Percentiles rank a stretch among this genome's conserved stretches.
phyloP scores from a whole-genome alignment of 2,888 invertebrate genomes.

The Congeria kusceri region DNA sequence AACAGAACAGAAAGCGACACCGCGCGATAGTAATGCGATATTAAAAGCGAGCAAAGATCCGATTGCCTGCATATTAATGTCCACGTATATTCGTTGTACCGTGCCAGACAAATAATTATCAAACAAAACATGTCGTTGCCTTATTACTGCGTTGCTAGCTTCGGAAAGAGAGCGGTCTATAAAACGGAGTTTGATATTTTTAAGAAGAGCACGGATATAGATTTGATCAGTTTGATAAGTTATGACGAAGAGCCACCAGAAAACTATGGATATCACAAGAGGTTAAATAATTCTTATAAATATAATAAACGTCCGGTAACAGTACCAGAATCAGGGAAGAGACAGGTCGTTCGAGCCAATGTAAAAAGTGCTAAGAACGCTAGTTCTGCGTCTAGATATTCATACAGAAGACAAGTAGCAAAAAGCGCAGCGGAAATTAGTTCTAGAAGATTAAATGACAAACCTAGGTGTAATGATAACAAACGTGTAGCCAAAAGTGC shows the following conservation, averaged over 20 bases:
- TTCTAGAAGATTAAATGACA: neutral
- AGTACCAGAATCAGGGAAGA: neutral
- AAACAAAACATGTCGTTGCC: too few relatives aligned
- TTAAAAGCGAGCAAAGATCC: too few relatives aligned
- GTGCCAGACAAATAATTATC: too few relatives aligned
- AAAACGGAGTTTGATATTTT: slow-evolving; percentile 64
- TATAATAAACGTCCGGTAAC: slow-evolving; percentile 8
- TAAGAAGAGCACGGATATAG: slow-evolving; percentile 54
- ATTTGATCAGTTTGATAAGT: slow-evolving; percentile 54
- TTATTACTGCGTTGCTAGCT: slow-evolving; percentile 38
- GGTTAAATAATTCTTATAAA: neutral
- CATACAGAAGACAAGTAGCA: neutral
- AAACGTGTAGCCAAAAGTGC: slow-evolving; percentile 9
- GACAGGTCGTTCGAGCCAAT: neutral
- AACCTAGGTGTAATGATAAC: neutral
- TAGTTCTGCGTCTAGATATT: neutral
- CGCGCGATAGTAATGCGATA: too few relatives aligned
- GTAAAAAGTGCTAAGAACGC: neutral
- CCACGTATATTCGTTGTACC: too few relatives aligned
- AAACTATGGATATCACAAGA: too few relatives aligned
- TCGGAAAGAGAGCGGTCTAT: slow-evolving; percentile 46
- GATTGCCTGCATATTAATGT: too few relatives aligned
- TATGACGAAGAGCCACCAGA: slow-evolving; percentile 33
- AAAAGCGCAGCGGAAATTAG: neutral
- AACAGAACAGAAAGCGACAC: too few relatives aligned